Evolutionary conservation across 2,888 invertebrate genomes (phyloP), one percentile per base, ranked within the genome.

Genomic region (Pseudolycoriella hygida): DNA sequence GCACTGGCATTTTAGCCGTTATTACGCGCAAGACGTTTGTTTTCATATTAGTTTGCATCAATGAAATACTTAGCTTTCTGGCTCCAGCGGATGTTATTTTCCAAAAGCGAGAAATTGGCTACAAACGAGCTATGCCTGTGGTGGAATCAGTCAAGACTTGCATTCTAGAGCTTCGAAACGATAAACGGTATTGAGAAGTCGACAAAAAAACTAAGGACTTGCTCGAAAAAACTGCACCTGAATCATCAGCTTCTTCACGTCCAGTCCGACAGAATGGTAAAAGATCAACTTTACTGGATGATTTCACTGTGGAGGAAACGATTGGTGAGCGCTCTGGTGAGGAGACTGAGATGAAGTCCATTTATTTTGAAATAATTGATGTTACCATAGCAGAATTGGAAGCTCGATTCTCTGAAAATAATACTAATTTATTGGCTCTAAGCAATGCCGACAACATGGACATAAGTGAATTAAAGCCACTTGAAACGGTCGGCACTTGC

Each of bases 21-120:
- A 39, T 39, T 18, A 15, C 39, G 17, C 15, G 18, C 17, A 15
- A 17, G 15, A 39, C 17, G 17, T 39, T 39, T 39, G 39, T 39
- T 3, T 39, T 39, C 8, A 14, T 39, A 11, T 39, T 39, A 18
- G 17, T 39, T 10, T 39, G 17, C 18, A 39, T 39, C 3, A 18
- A 39, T 11, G 39, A 39, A 39, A 17, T 39, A 39, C 15, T 39
- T 17, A 17, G 17, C 10, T 6, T 18, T 11, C 39, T 39, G 2
- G 3, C 39, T 39, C 39, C 39, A 39, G 39, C 39, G 17, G 39
- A 39, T 18, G 18, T 8, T 17, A 39, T 39, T 17, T 39, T 39
- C 39, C 39, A 39, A 11, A 39, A 15, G 11, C 39, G 18, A 39
- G 39, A 15, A 17, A 39, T 39, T 17, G 18, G 39, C 39, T 39